phyloP scores from a whole-genome alignment of 1,140 invertebrate genomes.

The Ips nitidus region DNA sequence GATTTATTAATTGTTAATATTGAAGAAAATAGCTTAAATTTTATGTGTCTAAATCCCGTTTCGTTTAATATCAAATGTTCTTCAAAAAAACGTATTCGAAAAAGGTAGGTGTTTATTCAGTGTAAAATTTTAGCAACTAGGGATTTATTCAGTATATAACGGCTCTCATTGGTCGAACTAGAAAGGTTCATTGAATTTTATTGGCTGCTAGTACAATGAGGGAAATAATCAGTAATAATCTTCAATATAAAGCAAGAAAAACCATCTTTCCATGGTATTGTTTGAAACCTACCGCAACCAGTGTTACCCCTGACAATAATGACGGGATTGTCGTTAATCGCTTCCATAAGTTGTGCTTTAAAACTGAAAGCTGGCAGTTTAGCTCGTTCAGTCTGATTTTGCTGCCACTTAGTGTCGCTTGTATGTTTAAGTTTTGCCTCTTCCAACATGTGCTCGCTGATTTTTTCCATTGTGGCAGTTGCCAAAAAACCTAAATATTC shows the following conservation, averaged over 20 bases:
- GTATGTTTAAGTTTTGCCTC: constrained; percentile 65
- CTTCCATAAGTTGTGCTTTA: constrained; percentile 74
- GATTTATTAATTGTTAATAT: too few relatives aligned
- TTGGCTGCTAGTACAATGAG: too few relatives aligned
- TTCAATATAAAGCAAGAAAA: background rate
- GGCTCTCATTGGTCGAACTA: too few relatives aligned
- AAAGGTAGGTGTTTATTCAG: too few relatives aligned
- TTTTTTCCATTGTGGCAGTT: constrained; percentile 71
- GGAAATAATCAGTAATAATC: background rate
- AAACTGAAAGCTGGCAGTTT: constrained; percentile 75
- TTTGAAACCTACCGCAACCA: constrained; percentile 75
- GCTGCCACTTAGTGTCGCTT: constrained; percentile 61
- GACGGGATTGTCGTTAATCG: constrained; percentile 84
- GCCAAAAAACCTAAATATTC: constrained; percentile 69
- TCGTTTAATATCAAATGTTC: too few relatives aligned
- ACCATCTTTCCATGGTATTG: background rate
- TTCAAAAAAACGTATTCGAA: too few relatives aligned
- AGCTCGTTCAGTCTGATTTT: constrained; percentile 67
- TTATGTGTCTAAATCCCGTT: too few relatives aligned
- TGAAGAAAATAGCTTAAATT: too few relatives aligned
- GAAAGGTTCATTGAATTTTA: too few relatives aligned
- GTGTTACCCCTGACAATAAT: constrained; percentile 90
- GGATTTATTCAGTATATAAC: too few relatives aligned
- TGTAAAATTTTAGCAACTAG: too few relatives aligned
- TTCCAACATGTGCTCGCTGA: constrained; percentile 76